phyloP scores from a whole-genome alignment of 2,888 invertebrate species.

The Xylota sylvarum region DNA sequence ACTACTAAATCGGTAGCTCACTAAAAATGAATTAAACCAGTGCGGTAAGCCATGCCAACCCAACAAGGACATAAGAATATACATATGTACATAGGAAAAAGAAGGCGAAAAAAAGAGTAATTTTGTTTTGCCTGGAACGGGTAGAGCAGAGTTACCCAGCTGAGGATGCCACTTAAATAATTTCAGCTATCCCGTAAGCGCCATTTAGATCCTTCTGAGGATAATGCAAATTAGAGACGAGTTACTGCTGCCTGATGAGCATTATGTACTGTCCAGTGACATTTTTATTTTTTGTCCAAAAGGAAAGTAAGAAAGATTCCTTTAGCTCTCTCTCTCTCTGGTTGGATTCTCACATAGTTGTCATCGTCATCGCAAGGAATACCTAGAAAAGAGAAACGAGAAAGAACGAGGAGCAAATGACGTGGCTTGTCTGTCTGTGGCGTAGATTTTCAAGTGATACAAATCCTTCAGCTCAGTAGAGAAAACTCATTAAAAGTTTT shows the following conservation, averaged over 20 bases:
- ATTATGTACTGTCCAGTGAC: conserved; percentile 54
- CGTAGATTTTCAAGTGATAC: conserved; percentile 62
- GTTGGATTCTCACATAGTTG: conserved; percentile 7
- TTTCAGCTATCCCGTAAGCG: conserved; percentile 66
- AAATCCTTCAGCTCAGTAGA: conserved; percentile 71
- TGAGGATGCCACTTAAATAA: conserved; percentile 65
- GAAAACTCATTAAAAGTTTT: conserved; percentile 77
- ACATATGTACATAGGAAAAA: background rate
- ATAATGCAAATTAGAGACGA: conserved; percentile 75
- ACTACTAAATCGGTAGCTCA: conserved; percentile 33
- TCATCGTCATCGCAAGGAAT: conserved; percentile 6
- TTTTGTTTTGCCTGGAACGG: conserved; percentile 1
- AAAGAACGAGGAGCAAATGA: conserved; percentile 28
- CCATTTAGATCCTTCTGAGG: conserved; percentile 72
- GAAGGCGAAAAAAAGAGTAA: background rate
- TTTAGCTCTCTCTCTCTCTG: conserved; percentile 39
- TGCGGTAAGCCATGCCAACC: conserved; percentile 61
- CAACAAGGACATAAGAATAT: conserved; percentile 26
- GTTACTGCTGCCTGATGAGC: conserved; percentile 65
- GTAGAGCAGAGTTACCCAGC: conserved; percentile 43
- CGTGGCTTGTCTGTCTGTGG: conserved; percentile 55
- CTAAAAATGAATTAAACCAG: conserved; percentile 72
- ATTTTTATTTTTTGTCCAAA: conserved; percentile 13
- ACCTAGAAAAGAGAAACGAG: conserved; percentile 1
- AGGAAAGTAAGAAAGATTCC: conserved; percentile 45